Evolutionary conservation across 30 jellyfish, hydroid and myxozoan genomes (phyloP).

Genomic region (Rhopilema esculentum): DNA sequence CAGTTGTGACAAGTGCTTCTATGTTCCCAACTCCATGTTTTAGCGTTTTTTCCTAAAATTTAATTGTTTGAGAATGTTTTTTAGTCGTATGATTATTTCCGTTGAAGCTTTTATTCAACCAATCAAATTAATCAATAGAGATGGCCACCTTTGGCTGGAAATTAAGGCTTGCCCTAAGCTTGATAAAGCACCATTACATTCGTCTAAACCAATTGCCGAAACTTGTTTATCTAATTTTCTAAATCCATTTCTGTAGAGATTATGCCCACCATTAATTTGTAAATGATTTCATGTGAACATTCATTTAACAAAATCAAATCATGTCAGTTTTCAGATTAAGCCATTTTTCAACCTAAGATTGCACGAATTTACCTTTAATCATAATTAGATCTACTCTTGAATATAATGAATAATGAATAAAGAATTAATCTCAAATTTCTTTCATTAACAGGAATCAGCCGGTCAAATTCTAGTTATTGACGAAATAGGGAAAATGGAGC

Average conservation of each 20-base stretch:
- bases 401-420: not conserved
- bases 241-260: not conserved
- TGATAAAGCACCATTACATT: no score
- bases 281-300: not conserved
- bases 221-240: not conserved
- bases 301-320: not conserved
- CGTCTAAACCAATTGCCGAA: not conserved
- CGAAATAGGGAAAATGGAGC: constrained; percentile 90
- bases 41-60: no score
- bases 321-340: not conserved
- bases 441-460: constrained; percentile 1
- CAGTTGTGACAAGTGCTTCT: no score
- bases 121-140: no score
- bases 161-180: no score
- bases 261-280: no score
- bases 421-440: not conserved
- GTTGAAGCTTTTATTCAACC: no score
- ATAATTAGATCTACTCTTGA: not conserved
- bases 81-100: no score
- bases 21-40: no score
- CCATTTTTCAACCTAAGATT: not conserved
- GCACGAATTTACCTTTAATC: not conserved
- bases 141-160: no score
- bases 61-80: no score
- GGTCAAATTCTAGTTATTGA: constrained; percentile 58